Evolutionary conservation across 2,888 invertebrate species (phyloP), one percentile per base, ranked within the genome.

Genomic region (Tenthredo amoena): DNA sequence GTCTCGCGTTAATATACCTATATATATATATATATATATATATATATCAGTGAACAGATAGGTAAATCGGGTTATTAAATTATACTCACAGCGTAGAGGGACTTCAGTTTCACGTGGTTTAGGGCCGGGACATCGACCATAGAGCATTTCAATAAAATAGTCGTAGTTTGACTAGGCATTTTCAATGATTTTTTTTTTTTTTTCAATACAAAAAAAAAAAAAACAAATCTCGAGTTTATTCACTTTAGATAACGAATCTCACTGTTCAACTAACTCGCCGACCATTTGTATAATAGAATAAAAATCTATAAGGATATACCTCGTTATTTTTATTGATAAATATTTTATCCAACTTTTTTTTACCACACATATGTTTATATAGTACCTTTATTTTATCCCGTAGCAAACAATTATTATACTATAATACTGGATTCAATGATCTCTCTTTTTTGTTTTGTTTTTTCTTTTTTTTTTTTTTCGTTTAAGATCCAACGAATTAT

Each of bases 131-230:
- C 92, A 86, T 93, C 93, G 85, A 93, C 93, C 93, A 93, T 93
- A 58, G 93, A 93, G 86, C 93, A 93, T 88, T 93, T 93, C 86
- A 93, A 91, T 43, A 93, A 87, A 86, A 93, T 93, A 65, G 93
- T 93, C 43, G 93, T 93, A 4, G 93, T 93, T 87, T 93, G 93
- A 87, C 93, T 93, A 77, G 93, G 93, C 93, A 93, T 93, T 88
- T 91, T 31, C 15, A 5, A 18, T 18, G 47, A 26, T 34, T n/a
- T 55, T 3, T 7, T 55, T 26, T 55, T 3, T 7, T 55, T n/a
- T n/a, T n/a, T n/a, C n/a, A n/a, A 40, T 21, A 37, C n/a, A 72
- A 21, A 37, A n/a, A 71, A 2, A 10, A 6, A 18, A 7, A 71
- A 15, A 7, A 26, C 3, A n/a, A 31, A 71, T 72, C n/a, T 37